Conservation (phyloP, 2,888 invertebrate species). For the Desoria tigrina region DNA sequence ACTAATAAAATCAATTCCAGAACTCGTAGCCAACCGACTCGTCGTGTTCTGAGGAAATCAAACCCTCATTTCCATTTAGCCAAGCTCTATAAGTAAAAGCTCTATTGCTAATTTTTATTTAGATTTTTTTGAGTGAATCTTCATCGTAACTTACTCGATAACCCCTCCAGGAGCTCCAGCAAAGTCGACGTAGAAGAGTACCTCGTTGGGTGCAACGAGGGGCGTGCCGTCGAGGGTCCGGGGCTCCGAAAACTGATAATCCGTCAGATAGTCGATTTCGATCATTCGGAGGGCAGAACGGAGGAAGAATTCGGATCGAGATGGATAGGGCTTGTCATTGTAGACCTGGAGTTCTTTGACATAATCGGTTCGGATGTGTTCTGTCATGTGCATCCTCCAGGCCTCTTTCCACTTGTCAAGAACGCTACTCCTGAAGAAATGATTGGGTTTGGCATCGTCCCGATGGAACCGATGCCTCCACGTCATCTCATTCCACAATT, state of each 20-base stretch:
- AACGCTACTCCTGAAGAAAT: neutral
- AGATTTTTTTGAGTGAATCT: too few relatives aligned
- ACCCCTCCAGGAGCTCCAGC: conserved; percentile 16
- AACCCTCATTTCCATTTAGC: too few relatives aligned
- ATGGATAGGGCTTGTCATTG: conserved; percentile 6
- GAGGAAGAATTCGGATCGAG: neutral
- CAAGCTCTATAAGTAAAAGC: too few relatives aligned
- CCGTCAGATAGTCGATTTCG: conserved; percentile 8
- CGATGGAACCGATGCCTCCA: conserved; percentile 3
- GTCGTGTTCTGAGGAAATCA: too few relatives aligned
- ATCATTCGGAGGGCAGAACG: conserved; percentile 8
- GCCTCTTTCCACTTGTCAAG: neutral
- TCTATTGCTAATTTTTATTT: too few relatives aligned
- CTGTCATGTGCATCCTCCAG: neutral
- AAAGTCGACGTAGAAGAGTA: conserved; percentile 8
- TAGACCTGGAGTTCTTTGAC: neutral
- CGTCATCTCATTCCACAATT: neutral
- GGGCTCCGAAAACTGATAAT: conserved; percentile 11
- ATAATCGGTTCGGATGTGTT: neutral
- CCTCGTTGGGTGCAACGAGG: neutral
- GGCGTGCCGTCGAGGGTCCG: neutral
- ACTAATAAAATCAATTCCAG: too few relatives aligned
- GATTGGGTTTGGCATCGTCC: neutral
- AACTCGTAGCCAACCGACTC: too few relatives aligned
- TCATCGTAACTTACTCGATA: conserved; percentile 12